Evolutionary conservation across 2,888 invertebrate species (phyloP).

Genomic region (Xanthorhoe spadicearia): DNA sequence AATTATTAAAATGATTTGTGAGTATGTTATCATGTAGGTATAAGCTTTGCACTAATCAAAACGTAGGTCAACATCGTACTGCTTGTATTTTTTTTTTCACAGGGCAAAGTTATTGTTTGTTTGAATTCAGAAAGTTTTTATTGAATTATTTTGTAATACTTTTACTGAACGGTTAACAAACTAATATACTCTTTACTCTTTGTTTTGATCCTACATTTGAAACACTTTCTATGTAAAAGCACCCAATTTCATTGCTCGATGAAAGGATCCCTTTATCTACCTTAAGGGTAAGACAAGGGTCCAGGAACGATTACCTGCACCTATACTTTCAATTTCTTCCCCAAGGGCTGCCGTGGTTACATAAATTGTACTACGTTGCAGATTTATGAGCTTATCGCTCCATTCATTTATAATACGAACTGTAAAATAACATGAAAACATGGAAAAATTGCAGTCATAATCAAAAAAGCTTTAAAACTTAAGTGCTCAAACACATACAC

Average conservation of each 20-base stretch:
- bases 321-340: slow-evolving; percentile 52
- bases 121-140: too few species aligned
- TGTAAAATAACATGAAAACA: slow-evolving; percentile 7
- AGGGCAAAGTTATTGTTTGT: too few species aligned
- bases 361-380: slow-evolving; percentile 57
- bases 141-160: too few species aligned
- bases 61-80: background rate
- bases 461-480: background rate
- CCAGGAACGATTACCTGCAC: slow-evolving; percentile 47
- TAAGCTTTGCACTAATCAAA: background rate
- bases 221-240: slow-evolving; percentile 27
- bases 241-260: slow-evolving; percentile 32
- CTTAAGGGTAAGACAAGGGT: slow-evolving; percentile 43
- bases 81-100: too few species aligned
- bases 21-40: background rate
- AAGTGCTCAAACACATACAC: background rate
- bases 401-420: slow-evolving; percentile 50
- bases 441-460: background rate
- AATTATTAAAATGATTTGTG: background rate
- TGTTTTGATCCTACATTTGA: background rate
- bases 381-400: slow-evolving; percentile 56
- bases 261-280: slow-evolving; percentile 36
- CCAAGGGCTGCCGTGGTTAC: slow-evolving; percentile 42
- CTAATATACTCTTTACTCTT: background rate
- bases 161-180: background rate